A percentile compares a stretch with the other conserved stretches of the same genome.
Evolutionary conservation across 2,797 vertebrate species (phyloP).

Genomic region (Tapera naevia): DNA sequence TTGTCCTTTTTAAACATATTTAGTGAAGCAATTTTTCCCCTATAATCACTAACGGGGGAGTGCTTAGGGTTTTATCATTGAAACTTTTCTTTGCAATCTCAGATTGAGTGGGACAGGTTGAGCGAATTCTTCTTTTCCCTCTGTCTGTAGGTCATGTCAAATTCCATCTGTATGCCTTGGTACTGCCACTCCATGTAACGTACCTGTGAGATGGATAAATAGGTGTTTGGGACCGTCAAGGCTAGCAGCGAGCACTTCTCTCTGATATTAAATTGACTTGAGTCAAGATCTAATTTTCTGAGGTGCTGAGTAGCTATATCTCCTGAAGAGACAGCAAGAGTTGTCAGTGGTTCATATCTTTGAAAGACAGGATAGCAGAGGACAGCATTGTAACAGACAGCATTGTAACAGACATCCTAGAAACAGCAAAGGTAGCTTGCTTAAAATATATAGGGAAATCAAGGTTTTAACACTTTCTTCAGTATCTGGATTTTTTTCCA

Average conservation of each 20-base stretch:
- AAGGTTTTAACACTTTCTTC: not conserved
- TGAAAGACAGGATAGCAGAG: not conserved
- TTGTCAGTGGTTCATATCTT: not conserved
- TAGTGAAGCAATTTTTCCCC: not conserved
- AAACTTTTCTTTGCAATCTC: not conserved
- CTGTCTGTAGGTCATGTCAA: not conserved
- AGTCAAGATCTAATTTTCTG: not conserved
- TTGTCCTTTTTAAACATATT: not conserved
- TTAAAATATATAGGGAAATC: not conserved
- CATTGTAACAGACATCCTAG: not conserved
- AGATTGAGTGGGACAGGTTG: not conserved
- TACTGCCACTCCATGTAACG: not conserved
- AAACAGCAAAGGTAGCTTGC: not conserved
- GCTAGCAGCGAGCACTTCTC: not conserved
- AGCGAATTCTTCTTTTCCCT: conserved; percentile 3
- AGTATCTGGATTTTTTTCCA: not conserved
- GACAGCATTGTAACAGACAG: not conserved
- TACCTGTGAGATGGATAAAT: not conserved
- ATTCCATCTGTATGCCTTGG: conserved; percentile 13
- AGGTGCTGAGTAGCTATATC: not conserved
- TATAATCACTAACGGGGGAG: not conserved
- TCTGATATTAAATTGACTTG: not conserved
- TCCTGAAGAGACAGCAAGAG: not conserved
- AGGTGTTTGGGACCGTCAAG: not conserved
- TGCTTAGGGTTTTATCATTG: not conserved